Evolutionary conservation across 1,140 invertebrate species (phyloP).

Genomic region (Propsilocerus akamusi): DNA sequence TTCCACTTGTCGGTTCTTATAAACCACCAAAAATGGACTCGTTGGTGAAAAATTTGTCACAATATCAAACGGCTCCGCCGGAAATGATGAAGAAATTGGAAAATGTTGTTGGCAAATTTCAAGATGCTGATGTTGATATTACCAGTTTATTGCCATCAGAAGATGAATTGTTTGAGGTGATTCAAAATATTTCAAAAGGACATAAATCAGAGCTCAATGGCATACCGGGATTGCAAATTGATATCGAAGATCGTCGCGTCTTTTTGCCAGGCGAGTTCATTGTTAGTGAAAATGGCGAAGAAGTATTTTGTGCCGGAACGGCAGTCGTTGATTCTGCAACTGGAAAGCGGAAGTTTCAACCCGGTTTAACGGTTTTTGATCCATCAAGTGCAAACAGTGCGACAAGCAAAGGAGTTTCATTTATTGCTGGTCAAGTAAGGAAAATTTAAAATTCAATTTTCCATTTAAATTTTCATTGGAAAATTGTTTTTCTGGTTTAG

Average conservation of each 20-base stretch:
- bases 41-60: slow-evolving; percentile 9
- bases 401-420: slow-evolving; percentile 39
- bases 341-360: slow-evolving; percentile 43
- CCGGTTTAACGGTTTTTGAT: slow-evolving; percentile 40
- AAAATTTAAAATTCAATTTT: slow-evolving; percentile 32
- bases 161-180: slow-evolving; percentile 39
- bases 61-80: slow-evolving; percentile 25
- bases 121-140: slow-evolving; percentile 26
- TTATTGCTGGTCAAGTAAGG: slow-evolving; percentile 48
- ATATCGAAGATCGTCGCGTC: slow-evolving; percentile 39
- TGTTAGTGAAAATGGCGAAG: slow-evolving; percentile 40
- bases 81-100: slow-evolving; percentile 32
- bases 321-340: slow-evolving; percentile 39
- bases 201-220: slow-evolving; percentile 33
- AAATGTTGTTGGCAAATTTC: slow-evolving; percentile 35
- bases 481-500: too few relatives aligned
- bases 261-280: slow-evolving; percentile 49
- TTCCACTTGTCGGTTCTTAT: slow-evolving; percentile 38
- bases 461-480: too few relatives aligned
- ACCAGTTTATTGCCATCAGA: slow-evolving; percentile 35
- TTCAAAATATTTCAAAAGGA: slow-evolving; percentile 39
- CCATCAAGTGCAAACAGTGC: slow-evolving; percentile 13
- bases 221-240: slow-evolving; percentile 40
- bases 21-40: slow-evolving; percentile 14
- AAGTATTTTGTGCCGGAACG: slow-evolving; percentile 50